Evolutionary conservation across 2,113 vertebrate genomes (phyloP).

Genomic region (Cavia aperea): DNA sequence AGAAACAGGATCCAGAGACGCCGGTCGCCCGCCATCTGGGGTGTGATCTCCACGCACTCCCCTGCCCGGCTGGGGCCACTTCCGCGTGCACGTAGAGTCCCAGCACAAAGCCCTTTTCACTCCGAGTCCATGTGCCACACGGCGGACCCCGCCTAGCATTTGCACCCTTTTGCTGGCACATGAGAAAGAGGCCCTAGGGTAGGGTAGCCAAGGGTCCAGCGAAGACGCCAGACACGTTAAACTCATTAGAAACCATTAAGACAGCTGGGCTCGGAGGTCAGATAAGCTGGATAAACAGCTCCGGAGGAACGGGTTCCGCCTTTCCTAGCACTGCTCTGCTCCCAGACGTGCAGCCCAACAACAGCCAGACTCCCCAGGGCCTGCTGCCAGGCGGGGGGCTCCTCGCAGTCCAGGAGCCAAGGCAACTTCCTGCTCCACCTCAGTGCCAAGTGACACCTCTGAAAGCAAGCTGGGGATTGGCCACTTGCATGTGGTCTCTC

Average conservation of each 20-base stretch:
- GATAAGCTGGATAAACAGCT: neutral
- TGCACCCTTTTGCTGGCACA: rapidly evolving
- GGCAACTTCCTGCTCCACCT: rapidly evolving
- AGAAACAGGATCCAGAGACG: neutral
- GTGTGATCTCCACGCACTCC: neutral
- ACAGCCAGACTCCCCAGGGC: neutral
- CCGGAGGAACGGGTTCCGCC: neutral
- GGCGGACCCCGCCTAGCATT: neutral
- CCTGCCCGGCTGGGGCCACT: neutral
- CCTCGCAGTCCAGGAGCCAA: neutral
- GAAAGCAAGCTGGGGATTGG: rapidly evolving
- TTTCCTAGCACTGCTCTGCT: neutral
- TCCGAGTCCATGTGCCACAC: rapidly evolving
- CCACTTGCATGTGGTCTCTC: rapidly evolving
- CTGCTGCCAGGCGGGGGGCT: rapidly evolving
- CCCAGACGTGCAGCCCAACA: neutral
- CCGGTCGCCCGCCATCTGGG: neutral
- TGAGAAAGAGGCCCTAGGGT: neutral
- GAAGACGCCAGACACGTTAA: neutral
- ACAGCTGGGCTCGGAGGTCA: constrained; percentile 19
- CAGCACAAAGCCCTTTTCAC: too few relatives aligned
- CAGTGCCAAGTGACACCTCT: rapidly evolving
- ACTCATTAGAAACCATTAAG: constrained; percentile 1
- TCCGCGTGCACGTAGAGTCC: rapidly evolving
- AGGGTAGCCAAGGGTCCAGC: neutral